Percentiles rank a stretch among this genome's conserved stretches.
Evolutionary conservation across 2,888 invertebrate genomes (phyloP).

Genomic region (Noctua comes): DNA sequence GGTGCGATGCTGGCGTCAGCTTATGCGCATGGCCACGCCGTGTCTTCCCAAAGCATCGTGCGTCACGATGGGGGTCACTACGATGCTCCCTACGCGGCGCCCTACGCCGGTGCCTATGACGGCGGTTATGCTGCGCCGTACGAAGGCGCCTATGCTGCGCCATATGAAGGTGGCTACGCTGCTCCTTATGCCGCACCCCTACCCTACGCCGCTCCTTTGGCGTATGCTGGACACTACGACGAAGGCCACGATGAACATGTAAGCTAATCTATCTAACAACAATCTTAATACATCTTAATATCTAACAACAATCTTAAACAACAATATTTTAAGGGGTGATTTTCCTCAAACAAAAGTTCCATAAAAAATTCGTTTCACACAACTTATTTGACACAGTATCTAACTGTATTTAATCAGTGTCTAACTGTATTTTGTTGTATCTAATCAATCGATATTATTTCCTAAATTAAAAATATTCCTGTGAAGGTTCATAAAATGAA

Average conservation of each 20-base stretch:
- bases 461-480: neutral
- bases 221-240: conserved; percentile 66
- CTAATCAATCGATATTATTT: neutral
- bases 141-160: conserved; percentile 58
- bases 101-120: conserved; percentile 70
- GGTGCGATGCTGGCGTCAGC: conserved; percentile 84
- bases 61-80: conserved; percentile 78
- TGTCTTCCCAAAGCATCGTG: conserved; percentile 84
- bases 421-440: neutral
- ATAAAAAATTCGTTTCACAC: neutral
- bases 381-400: neutral
- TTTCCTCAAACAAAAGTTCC: neutral
- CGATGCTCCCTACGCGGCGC: conserved; percentile 73
- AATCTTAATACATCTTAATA: no score
- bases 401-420: neutral
- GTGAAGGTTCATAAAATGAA: neutral
- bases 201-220: conserved; percentile 67
- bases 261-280: conserved; percentile 51
- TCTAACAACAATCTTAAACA: neutral
- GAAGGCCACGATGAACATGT: conserved; percentile 78
- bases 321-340: neutral
- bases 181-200: conserved; percentile 65
- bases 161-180: no score
- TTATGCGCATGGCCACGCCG: conserved; percentile 82
- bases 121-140: conserved; percentile 68